These are phyloP conservation scores for Amphiura filiformis DNA, from an alignment of 35 echinoderm and acorn worm species.

Conservation along the genomic window DNA sequence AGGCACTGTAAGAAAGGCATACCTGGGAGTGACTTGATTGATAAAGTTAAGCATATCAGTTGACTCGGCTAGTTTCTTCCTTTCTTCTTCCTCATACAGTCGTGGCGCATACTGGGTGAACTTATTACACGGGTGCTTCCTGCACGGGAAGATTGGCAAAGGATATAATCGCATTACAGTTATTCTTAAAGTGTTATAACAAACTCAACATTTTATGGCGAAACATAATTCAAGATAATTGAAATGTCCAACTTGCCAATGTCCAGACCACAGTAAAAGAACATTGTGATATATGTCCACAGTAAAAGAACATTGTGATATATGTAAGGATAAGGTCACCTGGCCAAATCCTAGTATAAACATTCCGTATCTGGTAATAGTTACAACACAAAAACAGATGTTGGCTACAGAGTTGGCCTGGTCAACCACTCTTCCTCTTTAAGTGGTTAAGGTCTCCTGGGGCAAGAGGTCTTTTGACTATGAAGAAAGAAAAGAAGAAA, in stretches of 20 bases:
- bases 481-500: neutral
- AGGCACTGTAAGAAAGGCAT: too few species aligned
- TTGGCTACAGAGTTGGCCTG: too few species aligned
- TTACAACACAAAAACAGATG: neutral
- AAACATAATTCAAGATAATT: too few species aligned
- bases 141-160: slow-evolving; percentile 22
- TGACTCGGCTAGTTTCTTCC: slow-evolving; percentile 47
- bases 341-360: too few species aligned
- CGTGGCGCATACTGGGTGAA: slow-evolving; percentile 74
- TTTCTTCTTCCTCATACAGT: slow-evolving; percentile 68
- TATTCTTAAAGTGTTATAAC: too few species aligned
- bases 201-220: too few species aligned
- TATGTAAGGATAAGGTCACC: too few species aligned
- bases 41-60: slow-evolving; percentile 58
- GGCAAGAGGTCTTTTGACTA: neutral
- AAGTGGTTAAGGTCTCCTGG: neutral
- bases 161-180: neutral
- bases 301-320: too few species aligned
- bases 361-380: neutral
- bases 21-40: slow-evolving; percentile 78
- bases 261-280: too few species aligned
- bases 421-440: too few species aligned
- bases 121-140: slow-evolving; percentile 93
- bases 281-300: too few species aligned
- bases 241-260: too few species aligned